A percentile compares a stretch with the other conserved stretches of the same genome.
phyloP scores from a whole-genome alignment of 2,797 vertebrate species.

The Tokudaia tokunoshimensis region DNA sequence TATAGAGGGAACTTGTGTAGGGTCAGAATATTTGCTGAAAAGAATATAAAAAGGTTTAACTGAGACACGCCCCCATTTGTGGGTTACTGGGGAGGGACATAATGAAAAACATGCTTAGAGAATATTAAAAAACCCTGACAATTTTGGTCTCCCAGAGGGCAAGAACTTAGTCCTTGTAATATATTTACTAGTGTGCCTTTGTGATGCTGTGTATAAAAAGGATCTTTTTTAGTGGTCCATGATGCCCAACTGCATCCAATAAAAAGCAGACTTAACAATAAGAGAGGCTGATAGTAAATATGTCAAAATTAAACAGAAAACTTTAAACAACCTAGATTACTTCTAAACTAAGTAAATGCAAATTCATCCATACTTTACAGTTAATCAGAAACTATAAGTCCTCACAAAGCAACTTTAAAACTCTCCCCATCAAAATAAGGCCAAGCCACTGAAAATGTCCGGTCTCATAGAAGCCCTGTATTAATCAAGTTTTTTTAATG shows the following conservation, averaged over 20 bases:
- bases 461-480: constrained; percentile 64
- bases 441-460: constrained; percentile 56
- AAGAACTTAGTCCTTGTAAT: constrained; percentile 56
- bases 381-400: constrained; percentile 68
- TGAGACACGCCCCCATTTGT: background rate
- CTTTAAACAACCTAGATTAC: constrained; percentile 64
- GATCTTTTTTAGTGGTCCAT: background rate
- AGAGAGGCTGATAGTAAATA: constrained; percentile 52
- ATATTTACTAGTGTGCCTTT: constrained; percentile 51
- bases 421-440: constrained; percentile 56
- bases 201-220: constrained; percentile 4
- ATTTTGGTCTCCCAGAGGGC: constrained; percentile 21
- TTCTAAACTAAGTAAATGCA: constrained; percentile 73
- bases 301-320: constrained; percentile 68
- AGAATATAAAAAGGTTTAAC: background rate
- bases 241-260: constrained; percentile 53
- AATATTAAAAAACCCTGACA: constrained; percentile 53
- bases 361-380: constrained; percentile 55
- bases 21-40: background rate
- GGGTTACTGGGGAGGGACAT: background rate
- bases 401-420: constrained; percentile 55
- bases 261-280: constrained; percentile 61
- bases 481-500: background rate
- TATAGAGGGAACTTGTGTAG: background rate
- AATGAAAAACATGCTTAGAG: constrained; percentile 54